phyloP scores from a whole-genome alignment of 2,888 invertebrate genomes.

The Lasioglossum leucozonium region DNA sequence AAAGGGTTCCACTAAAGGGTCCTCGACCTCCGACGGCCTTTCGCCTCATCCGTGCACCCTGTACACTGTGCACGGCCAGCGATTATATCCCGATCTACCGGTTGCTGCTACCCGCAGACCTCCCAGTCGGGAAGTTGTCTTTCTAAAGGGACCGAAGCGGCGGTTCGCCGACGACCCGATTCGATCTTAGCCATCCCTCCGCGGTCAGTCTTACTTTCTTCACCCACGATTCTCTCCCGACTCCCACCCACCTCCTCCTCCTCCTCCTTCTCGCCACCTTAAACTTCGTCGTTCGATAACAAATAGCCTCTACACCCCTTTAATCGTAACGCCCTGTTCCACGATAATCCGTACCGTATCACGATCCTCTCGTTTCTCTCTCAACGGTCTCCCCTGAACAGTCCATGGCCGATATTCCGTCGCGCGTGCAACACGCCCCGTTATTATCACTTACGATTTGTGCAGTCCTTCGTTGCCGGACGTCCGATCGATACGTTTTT shows the following conservation, averaged over 20 bases:
- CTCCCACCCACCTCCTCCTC: not conserved
- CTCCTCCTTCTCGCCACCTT: constrained; percentile 21
- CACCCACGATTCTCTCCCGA: constrained; percentile 6
- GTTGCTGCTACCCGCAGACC: not conserved
- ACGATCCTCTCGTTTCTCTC: not conserved
- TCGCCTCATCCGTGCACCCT: not conserved
- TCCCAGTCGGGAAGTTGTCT: not conserved
- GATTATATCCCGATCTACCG: not conserved
- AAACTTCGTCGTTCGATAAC: constrained; percentile 40
- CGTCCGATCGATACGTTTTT: constrained; percentile 41
- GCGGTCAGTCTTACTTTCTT: constrained; percentile 40
- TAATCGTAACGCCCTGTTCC: not conserved
- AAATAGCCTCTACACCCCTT: constrained; percentile 53
- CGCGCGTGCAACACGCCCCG: constrained; percentile 6
- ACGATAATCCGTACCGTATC: constrained; percentile 21
- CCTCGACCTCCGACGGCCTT: constrained; percentile 1
- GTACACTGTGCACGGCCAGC: not conserved
- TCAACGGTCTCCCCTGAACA: not conserved
- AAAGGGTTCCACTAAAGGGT: not conserved
- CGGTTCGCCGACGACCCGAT: not conserved
- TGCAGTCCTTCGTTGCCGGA: constrained; percentile 57
- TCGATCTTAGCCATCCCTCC: constrained; percentile 26
- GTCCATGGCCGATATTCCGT: constrained; percentile 30
- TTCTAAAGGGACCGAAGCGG: not conserved
- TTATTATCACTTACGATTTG: constrained; percentile 63